A percentile compares a stretch with the other conserved stretches of the same genome.
Conservation (phyloP, 2,888 invertebrate genomes). For the Pheosia gnoma region DNA sequence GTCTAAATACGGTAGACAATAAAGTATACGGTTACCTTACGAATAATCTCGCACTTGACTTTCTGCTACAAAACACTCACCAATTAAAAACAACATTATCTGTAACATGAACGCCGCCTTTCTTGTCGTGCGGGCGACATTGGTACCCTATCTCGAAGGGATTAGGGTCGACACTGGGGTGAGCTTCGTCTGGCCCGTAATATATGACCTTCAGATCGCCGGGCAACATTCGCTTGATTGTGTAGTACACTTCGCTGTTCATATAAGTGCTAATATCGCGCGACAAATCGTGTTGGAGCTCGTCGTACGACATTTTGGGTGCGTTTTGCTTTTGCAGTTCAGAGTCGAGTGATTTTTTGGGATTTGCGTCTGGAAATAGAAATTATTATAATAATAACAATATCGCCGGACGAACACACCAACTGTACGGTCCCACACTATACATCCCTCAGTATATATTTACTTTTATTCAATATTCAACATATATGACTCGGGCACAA, state of each 20-base stretch:
- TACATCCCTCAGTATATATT: too few species aligned
- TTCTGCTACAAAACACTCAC: constrained; percentile 38
- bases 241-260: constrained; percentile 89
- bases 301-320: constrained; percentile 60
- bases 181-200: constrained; percentile 71
- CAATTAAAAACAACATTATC: constrained; percentile 92
- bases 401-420: neutral
- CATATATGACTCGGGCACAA: too few species aligned
- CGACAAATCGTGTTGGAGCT: constrained; percentile 84
- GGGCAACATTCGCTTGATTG: constrained; percentile 91
- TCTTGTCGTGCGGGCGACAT: constrained; percentile 85
- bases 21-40: too few species aligned
- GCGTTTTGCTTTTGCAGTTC: constrained; percentile 61
- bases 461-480: too few species aligned
- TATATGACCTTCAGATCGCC: constrained; percentile 93
- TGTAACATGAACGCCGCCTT: constrained; percentile 93
- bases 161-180: constrained; percentile 84
- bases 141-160: constrained; percentile 88
- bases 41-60: too few species aligned
- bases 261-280: constrained; percentile 90
- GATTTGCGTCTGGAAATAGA: constrained; percentile 65
- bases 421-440: neutral
- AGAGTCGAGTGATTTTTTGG: constrained; percentile 69
- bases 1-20: too few species aligned
- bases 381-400: neutral